Base-by-base conservation (phyloP, 1,140 invertebrate genomes). In the Achroia grisella region DNA sequence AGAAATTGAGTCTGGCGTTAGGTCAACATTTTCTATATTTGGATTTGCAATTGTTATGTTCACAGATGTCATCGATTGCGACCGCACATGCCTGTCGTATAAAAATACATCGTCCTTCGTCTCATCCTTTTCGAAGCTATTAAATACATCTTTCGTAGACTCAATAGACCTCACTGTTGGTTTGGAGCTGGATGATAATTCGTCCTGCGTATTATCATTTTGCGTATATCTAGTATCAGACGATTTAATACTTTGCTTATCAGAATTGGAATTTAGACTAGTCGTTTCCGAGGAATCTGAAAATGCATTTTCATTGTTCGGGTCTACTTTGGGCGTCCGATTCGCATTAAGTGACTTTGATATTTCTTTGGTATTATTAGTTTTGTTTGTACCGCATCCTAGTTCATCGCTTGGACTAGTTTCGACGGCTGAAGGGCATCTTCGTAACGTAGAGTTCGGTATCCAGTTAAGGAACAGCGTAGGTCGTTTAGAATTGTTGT, bases 391-490 rank as follows among this genome's bases (percentile, higher is more conserved):
- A 10, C 44, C 54, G 23, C 58, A 62, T 27, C 54, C 64, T n/a
- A 74, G 39, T 31, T 86, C 81, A 8, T 86, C 79, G 30, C 62
- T 68, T 1, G 74, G 75, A 41, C 77, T 75, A 30, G 89, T 94
- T 67, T 94, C 91, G 13, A 94, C 87, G 11, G 92, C 91, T 3
- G 90, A 90, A 1, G 95, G 95, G 73, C 96, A 95, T 78, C 93
- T 96, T 44, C 92, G 90, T n/a, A 98, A 77, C 0, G 94, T 94
- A 2, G 90, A 90, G 74, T 98, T 98, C 0, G 97, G 96, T 57
- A 98, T 96, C 97, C 97, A 98, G 40, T 94, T 96, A 0, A 98
- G 88, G 48, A 96, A 92, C 0, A 98, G 75, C 0, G 95, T 97
- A 0, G 94, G 93, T 35, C 92, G 87, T 55, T 90, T 91, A 0